phyloP scores from a whole-genome alignment of 2,113 vertebrate genomes.

The Melanostigma gelatinosum region DNA sequence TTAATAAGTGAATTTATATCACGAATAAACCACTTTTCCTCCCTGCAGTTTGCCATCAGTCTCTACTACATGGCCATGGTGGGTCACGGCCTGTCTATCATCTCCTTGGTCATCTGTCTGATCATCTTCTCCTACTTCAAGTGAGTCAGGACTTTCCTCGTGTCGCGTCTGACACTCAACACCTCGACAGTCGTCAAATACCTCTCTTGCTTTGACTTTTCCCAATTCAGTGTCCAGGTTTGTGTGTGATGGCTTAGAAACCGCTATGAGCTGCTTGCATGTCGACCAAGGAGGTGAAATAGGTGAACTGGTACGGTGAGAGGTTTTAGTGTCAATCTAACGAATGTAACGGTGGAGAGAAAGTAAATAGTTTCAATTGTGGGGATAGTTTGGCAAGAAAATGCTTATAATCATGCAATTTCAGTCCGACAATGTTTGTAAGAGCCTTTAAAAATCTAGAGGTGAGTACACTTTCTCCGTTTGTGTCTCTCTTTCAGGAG shows the following conservation, averaged over 20 bases:
- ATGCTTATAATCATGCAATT: neutral
- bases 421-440: neutral
- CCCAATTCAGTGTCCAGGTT: neutral
- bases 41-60: conserved; percentile 73
- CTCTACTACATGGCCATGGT: conserved; percentile 82
- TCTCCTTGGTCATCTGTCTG: conserved; percentile 82
- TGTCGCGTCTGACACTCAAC: neutral
- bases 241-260: neutral
- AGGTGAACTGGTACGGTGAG: too few relatives aligned
- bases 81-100: conserved; percentile 81
- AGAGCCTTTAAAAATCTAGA: neutral
- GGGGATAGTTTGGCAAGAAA: neutral
- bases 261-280: neutral
- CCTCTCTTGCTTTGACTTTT: neutral
- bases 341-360: neutral
- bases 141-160: conserved; percentile 69
- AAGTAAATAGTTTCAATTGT: neutral
- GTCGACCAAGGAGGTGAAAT: neutral
- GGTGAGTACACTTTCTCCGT: neutral
- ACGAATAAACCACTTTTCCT: neutral
- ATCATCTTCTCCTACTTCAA: conserved; percentile 87
- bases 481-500: conserved; percentile 67
- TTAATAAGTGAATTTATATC: neutral
- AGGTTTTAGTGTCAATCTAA: neutral
- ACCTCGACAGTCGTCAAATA: neutral